A percentile compares a stretch with the other conserved stretches of the same genome.
Conservation (phyloP, 1,140 invertebrate genomes). For the Calephelis nemesis region DNA sequence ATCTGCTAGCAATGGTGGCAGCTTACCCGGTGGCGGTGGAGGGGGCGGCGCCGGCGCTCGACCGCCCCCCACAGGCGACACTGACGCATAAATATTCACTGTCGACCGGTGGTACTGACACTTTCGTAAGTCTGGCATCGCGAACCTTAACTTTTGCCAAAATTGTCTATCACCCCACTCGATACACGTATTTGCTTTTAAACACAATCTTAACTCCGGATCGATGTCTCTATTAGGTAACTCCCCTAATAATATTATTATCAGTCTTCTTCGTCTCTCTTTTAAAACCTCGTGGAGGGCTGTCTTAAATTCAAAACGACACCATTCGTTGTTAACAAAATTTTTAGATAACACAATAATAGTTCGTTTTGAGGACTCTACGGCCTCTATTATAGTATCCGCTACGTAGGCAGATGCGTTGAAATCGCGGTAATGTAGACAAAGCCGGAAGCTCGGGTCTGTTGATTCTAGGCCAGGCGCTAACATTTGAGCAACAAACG, state of each 20-base stretch:
- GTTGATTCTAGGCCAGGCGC: constrained; percentile 89
- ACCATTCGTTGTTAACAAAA: constrained; percentile 96
- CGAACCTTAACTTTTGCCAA: constrained; percentile 95
- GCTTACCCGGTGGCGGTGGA: constrained; percentile 81
- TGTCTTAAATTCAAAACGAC: constrained; percentile 94
- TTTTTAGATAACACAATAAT: constrained; percentile 95
- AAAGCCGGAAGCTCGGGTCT: constrained; percentile 88
- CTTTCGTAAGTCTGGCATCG: constrained; percentile 89
- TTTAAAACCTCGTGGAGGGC: constrained; percentile 95
- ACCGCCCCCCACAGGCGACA: constrained; percentile 77
- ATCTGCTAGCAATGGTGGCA: constrained; percentile 74
- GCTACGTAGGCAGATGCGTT: constrained; percentile 91
- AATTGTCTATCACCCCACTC: constrained; percentile 96
- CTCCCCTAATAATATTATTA: constrained; percentile 92
- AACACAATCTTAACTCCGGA: constrained; percentile 91
- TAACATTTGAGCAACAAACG: constrained; percentile 91
- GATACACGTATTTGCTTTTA: constrained; percentile 93
- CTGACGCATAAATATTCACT: constrained; percentile 84
- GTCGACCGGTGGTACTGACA: constrained; percentile 81
- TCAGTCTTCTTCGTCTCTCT: constrained; percentile 88
- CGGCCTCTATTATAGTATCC: constrained; percentile 93
- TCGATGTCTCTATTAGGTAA: constrained; percentile 92
- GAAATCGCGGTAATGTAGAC: constrained; percentile 90
- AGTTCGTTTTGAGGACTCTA: constrained; percentile 92
- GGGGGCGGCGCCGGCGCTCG: constrained; percentile 82